Conservation (phyloP, 2,113 vertebrate species). For the Excalfactoria chinensis region DNA sequence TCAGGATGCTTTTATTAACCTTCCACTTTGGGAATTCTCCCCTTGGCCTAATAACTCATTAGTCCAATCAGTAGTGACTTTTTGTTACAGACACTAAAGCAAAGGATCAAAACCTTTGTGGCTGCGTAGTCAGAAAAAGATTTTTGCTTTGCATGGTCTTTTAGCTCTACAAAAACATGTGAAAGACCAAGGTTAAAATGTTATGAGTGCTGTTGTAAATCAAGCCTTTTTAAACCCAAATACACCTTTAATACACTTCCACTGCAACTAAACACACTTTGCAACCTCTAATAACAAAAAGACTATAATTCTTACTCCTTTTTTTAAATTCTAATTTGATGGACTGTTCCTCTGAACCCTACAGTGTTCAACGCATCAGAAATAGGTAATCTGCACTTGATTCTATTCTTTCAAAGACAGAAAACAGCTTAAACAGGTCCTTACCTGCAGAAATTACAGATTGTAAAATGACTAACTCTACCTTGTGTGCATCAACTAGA, state of each 20-base stretch:
- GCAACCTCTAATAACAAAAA: neutral
- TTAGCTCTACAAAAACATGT: neutral
- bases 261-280: neutral
- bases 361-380: neutral
- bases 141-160: neutral
- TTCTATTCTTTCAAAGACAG: neutral
- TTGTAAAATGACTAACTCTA: conserved; percentile 57
- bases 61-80: neutral
- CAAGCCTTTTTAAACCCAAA: neutral
- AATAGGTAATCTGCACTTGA: neutral
- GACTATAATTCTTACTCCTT: neutral
- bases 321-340: neutral
- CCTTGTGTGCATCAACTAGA: conserved; percentile 95
- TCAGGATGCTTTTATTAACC: neutral
- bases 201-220: neutral
- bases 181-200: neutral
- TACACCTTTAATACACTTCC: neutral
- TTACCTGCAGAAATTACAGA: neutral
- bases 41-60: neutral
- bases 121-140: neutral
- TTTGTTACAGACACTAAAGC: neutral
- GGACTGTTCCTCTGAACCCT: neutral
- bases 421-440: neutral
- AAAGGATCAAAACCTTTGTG: fast-evolving
- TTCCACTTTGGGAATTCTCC: neutral